These are phyloP conservation scores for Drosophila kohkoa DNA, from an alignment of 1,140 invertebrate species.

Conservation along the genomic window DNA sequence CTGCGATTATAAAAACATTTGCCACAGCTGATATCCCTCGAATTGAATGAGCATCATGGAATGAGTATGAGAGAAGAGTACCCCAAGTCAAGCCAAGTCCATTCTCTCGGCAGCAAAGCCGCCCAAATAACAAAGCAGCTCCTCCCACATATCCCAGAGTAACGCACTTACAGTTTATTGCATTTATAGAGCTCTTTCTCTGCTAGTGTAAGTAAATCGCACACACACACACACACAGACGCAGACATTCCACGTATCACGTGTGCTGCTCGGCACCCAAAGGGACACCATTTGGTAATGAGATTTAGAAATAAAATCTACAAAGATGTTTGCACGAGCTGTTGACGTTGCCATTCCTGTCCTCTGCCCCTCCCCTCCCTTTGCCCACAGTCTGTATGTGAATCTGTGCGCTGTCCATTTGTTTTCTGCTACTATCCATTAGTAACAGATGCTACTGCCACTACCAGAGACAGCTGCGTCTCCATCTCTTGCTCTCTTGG, in stretches of 20 bases:
- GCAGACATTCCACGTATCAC: slow-evolving; percentile 33
- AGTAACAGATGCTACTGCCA: slow-evolving; percentile 79
- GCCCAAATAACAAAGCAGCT: slow-evolving; percentile 22
- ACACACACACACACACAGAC: slow-evolving; percentile 31
- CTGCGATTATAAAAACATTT: slow-evolving; percentile 78
- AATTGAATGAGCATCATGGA: slow-evolving; percentile 52
- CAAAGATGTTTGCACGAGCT: slow-evolving; percentile 81
- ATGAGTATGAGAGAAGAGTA: not conserved
- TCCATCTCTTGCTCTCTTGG: not conserved
- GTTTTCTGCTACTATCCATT: slow-evolving; percentile 79
- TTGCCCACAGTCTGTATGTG: slow-evolving; percentile 27
- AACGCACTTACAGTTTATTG: slow-evolving; percentile 80
- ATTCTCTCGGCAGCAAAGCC: not conserved
- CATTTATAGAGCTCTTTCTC: slow-evolving; percentile 63
- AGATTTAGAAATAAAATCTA: slow-evolving; percentile 83
- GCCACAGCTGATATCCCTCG: slow-evolving; percentile 71
- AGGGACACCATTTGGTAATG: slow-evolving; percentile 82
- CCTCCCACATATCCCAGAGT: slow-evolving; percentile 16
- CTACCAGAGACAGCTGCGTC: slow-evolving; percentile 43
- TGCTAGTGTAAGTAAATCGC: slow-evolving; percentile 16
- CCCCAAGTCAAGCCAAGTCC: not conserved
- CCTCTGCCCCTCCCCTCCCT: not conserved
- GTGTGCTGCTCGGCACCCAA: slow-evolving; percentile 43
- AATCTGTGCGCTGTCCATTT: slow-evolving; percentile 78
- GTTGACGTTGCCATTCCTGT: slow-evolving; percentile 62